phyloP scores from a whole-genome alignment of 2,888 invertebrate genomes.

The Apotomis turbidana region DNA sequence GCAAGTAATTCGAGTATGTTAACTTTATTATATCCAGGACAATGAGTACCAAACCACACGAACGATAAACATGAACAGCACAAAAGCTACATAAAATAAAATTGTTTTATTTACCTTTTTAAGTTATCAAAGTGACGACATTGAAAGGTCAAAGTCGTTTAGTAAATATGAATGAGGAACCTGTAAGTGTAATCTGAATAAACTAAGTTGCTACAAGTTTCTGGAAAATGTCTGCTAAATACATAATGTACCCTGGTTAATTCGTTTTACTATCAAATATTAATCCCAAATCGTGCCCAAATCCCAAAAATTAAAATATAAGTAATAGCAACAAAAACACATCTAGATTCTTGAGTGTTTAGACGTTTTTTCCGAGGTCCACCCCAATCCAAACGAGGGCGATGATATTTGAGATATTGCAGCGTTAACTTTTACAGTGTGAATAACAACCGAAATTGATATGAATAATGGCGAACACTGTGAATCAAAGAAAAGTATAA shows the following conservation, averaged over 20 bases:
- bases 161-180: background rate
- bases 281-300: background rate
- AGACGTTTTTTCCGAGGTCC: background rate
- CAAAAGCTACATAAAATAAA: slow-evolving; percentile 11
- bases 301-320: background rate
- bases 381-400: no score
- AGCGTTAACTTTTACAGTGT: no score
- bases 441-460: no score
- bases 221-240: background rate
- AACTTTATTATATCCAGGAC: background rate
- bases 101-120: slow-evolving; percentile 34
- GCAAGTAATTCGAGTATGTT: background rate
- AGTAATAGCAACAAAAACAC: background rate
- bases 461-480: no score
- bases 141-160: slow-evolving; percentile 40
- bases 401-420: no score
- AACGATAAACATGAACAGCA: background rate
- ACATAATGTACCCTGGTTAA: background rate
- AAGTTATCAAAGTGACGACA: slow-evolving; percentile 34
- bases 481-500: no score
- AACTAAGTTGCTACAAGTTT: background rate
- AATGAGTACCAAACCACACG: background rate
- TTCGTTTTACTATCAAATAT: background rate
- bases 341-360: background rate
- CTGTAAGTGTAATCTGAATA: slow-evolving; percentile 13